Evolutionary conservation across 2,888 invertebrate species (phyloP).

Genomic region (Cerastoderma edule): DNA sequence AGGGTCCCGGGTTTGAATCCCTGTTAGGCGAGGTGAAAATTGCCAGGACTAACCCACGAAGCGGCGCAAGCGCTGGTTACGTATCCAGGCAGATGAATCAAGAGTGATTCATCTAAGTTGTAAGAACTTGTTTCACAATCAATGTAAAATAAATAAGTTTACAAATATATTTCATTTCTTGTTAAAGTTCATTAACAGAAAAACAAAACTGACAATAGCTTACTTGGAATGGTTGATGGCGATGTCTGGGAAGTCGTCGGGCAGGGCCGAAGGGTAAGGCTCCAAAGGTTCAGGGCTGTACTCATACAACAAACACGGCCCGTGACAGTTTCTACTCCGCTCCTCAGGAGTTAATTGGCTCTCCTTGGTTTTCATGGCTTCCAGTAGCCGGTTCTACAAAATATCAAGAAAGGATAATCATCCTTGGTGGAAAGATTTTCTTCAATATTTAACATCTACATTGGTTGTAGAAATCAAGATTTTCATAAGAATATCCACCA

Average conservation of each 20-base stretch:
- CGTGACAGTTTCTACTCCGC: constrained; percentile 91
- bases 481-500: no score
- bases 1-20: no score
- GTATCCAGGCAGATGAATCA: no score
- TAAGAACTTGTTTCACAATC: no score
- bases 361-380: constrained; percentile 93
- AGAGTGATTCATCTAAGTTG: no score
- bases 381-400: constrained; percentile 87
- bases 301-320: constrained; percentile 93
- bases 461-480: not conserved
- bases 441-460: not conserved
- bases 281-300: constrained; percentile 87
- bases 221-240: constrained; percentile 83
- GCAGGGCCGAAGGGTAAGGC: constrained; percentile 75
- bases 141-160: no score
- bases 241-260: constrained; percentile 81
- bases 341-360: constrained; percentile 91
- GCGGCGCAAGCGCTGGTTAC: no score
- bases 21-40: no score
- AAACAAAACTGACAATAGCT: constrained; percentile 40
- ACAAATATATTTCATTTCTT: no score
- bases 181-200: no score
- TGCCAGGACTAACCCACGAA: no score
- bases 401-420: not conserved
- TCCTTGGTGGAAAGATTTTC: not conserved